Percentiles rank a stretch among this genome's conserved stretches.
Evolutionary conservation across 2,888 invertebrate genomes (phyloP).

Genomic region (Eurytoma californica): DNA sequence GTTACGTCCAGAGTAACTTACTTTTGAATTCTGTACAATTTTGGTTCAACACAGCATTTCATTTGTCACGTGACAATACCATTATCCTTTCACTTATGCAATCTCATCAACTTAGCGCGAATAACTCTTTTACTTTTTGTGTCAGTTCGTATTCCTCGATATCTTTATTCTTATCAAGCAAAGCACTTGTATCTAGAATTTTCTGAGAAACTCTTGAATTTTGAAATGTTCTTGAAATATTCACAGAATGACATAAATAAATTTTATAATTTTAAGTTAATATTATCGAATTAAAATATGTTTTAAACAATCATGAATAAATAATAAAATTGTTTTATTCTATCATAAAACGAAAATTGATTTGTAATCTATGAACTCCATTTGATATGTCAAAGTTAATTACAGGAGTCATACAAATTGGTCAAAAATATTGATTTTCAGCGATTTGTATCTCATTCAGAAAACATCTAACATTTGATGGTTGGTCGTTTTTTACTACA

Average conservation of each 20-base stretch:
- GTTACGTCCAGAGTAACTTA: constrained; percentile 54
- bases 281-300: neutral
- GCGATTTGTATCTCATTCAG: constrained; percentile 35
- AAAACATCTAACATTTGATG: constrained; percentile 44
- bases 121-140: constrained; percentile 22
- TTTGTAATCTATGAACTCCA: constrained; percentile 33
- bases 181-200: constrained; percentile 45
- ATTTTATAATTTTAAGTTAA: neutral
- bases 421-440: constrained; percentile 53
- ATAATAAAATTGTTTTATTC: neutral
- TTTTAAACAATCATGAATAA: neutral
- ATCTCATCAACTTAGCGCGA: constrained; percentile 33
- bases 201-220: constrained; percentile 54
- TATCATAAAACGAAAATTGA: constrained; percentile 19
- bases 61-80: constrained; percentile 38
- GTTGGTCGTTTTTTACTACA: constrained; percentile 51
- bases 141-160: constrained; percentile 22
- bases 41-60: constrained; percentile 56
- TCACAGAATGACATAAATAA: constrained; percentile 1
- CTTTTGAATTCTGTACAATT: constrained; percentile 54
- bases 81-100: constrained; percentile 34
- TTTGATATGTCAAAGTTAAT: constrained; percentile 56
- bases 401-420: constrained; percentile 50
- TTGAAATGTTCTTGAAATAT: constrained; percentile 37
- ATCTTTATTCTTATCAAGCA: constrained; percentile 28